phyloP scores from a whole-genome alignment of 2,888 invertebrate species.

The Trichacis sp. region DNA sequence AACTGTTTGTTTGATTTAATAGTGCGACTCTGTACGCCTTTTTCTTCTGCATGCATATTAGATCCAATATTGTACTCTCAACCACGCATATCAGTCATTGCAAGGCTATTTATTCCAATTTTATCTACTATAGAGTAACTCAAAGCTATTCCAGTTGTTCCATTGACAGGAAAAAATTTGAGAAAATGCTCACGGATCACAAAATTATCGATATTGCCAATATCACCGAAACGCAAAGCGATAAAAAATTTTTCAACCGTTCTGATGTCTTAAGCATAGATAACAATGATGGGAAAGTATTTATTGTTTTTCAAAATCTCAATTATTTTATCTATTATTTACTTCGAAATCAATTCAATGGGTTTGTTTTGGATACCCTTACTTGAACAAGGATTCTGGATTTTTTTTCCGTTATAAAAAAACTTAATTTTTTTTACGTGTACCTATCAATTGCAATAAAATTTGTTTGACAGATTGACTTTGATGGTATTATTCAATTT shows the following conservation, averaged over 20 bases:
- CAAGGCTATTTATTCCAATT: not conserved
- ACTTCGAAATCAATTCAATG: not conserved
- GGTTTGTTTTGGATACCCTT: conserved; percentile 3
- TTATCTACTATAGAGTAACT: not conserved
- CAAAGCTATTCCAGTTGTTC: not conserved
- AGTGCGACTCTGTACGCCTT: conserved; percentile 35
- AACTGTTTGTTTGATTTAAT: conserved; percentile 21
- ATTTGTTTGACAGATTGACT: too few relatives aligned
- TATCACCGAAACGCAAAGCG: not conserved
- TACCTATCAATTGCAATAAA: too few relatives aligned
- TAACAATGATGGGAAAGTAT: conserved; percentile 16
- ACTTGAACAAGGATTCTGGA: not conserved
- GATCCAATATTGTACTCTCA: conserved; percentile 45
- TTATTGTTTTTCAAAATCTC: conserved; percentile 9
- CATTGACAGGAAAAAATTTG: conserved; percentile 1
- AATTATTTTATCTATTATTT: not conserved
- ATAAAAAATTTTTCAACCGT: conserved; percentile 14
- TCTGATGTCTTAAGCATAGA: conserved; percentile 15
- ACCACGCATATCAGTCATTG: conserved; percentile 28
- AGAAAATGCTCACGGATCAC: not conserved
- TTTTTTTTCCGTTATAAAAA: not conserved
- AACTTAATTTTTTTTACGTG: too few relatives aligned
- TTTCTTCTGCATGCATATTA: conserved; percentile 39
- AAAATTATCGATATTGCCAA: not conserved
- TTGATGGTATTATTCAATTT: too few relatives aligned